A percentile compares a stretch with the other conserved stretches of the same genome.
Conservation (phyloP, 1,140 invertebrate genomes). For the Patella vulgata region DNA sequence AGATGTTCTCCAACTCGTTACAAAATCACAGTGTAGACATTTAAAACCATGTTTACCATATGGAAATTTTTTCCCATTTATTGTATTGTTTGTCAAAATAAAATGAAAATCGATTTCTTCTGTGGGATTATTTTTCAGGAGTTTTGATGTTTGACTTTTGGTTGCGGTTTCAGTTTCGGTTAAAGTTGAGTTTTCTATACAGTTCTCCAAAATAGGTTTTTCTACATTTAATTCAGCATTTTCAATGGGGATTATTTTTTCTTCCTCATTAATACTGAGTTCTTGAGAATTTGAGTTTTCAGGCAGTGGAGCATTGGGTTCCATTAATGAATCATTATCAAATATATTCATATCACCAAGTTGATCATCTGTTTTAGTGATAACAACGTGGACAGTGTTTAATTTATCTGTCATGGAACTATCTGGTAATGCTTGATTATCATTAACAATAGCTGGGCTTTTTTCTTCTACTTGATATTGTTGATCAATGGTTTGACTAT, state of each 20-base stretch:
- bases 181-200: background rate
- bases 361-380: conserved; percentile 14
- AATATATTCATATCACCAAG: background rate
- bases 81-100: conserved; percentile 34
- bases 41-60: conserved; percentile 41
- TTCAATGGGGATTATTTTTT: background rate
- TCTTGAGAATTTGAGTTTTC: conserved; percentile 8
- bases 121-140: background rate
- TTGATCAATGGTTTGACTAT: background rate
- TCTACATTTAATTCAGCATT: background rate
- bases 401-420: background rate
- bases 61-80: conserved; percentile 27
- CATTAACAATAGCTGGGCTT: background rate
- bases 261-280: too few species aligned
- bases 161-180: background rate
- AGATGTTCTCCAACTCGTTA: conserved; percentile 41
- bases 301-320: background rate
- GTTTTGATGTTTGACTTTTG: background rate
- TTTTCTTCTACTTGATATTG: background rate
- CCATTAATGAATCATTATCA: background rate
- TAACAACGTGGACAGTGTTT: conserved; percentile 22
- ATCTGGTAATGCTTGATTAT: background rate
- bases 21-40: conserved; percentile 54
- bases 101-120: conserved; percentile 49
- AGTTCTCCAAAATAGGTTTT: background rate